Evolutionary conservation across 1,140 invertebrate species (phyloP), one percentile per base, ranked within the genome.

Genomic region (Acromyrmex heyeri): DNA sequence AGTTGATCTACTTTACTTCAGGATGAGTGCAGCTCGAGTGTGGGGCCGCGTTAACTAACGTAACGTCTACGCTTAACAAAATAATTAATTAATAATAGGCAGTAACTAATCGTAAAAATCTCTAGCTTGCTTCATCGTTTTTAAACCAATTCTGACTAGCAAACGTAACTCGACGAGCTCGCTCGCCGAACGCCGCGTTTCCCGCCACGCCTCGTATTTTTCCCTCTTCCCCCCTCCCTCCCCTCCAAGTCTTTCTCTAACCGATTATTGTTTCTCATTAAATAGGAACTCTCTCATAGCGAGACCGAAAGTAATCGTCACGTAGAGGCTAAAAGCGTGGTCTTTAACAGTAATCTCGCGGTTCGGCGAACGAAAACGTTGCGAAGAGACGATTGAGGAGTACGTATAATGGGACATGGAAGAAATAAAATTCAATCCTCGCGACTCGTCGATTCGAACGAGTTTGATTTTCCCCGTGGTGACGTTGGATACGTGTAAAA

Each of bases 121-220:
- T 81, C 70, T 92, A 91, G 87, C 77, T 88, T 93, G 88, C 87
- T 91, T 92, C 86, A 85, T 91, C 87, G 73, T 90, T 91, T 91
- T 91, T 92, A 94, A 81, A 93, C 93, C 93, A 94, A 95, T 95
- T 95, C 93, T 95, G 94, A 95, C 94, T 95, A 95, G 90, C 93
- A 95, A 95, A 94, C 94, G 91, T 94, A 94, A 94, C 92, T 90
- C 90, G 92, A 92, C 88, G 92, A 91, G 91, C 86, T 92, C 88
- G 87, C 82, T 86, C 93, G 91, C 87, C 92, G 91, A 93, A 92
- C 88, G 73, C 77, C 86, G 73, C 44, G 67, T 75, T 72, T 61
- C 38, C 18, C 55, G 30, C 69, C 69, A 86, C 62, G 64, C 69
- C 62, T 53, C 77, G 38, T 12, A 75, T 55, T 21, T 50, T 27